Base-by-base conservation (phyloP, 2,113 vertebrate genomes). In the Limanda limanda region DNA sequence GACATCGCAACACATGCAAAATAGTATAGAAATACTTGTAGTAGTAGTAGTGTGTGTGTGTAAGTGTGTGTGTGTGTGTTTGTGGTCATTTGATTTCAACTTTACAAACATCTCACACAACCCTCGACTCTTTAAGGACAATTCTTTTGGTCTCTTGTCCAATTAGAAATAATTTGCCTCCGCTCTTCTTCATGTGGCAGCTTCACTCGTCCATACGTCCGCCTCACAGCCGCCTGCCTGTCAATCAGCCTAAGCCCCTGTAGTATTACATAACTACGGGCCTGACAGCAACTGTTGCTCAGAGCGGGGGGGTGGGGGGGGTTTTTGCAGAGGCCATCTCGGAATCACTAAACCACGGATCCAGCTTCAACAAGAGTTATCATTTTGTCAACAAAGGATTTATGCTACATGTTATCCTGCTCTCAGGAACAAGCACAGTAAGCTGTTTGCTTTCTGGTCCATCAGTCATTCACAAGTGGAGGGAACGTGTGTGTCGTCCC, bases 41-140 rank as follows among this genome's bases (percentile, higher is more conserved):
- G 86, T 78, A 88, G 76, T 21, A 21, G n/a, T 54, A 25, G 17
- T 54, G 25, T 27, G 2, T 27, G 25, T 27, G 25, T 25, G 31
- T 35, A n/a, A n/a, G 31, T 35, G 35, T 37, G 9, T 57, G 25
- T 54, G 27, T 66, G 17, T 86, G 81, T 74, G 68, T 85, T 55
- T 85, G 81, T 45, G 78, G 87, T 84, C 74, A 85, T 31, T 79
- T 70, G n/a, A 86, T 74, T 84, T 86, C 74, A 89, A 88, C 72
- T 88, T 90, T 84, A 84, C 81, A 87, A 75, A 87, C 85, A 67
- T 73, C 65, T 91, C 84, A 86, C 71, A 48, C 74, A 87, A 82
- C 84, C 90, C 89, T 84, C 73, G 2, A 71, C 87, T 89, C 92
- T 92, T 93, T 87, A 91, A 94, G 91, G 91, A 92, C 88, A 23